A percentile compares a stretch with the other conserved stretches of the same genome.
Conservation (phyloP, 2,113 vertebrate species). For the Rhodinocichla rosea region DNA sequence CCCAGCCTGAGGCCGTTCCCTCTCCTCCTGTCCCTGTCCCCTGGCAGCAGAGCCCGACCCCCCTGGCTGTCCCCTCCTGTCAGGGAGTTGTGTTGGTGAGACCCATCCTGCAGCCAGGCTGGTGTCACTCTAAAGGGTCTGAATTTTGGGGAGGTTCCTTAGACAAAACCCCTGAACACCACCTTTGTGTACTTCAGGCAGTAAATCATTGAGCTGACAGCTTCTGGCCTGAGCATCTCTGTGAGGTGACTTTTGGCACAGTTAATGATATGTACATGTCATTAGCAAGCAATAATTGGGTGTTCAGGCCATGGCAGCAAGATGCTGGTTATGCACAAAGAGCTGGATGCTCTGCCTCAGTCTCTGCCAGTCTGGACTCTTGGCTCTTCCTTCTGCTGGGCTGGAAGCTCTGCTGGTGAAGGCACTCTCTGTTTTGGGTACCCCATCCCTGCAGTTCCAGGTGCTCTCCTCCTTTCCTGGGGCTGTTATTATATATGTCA, state of each 20-base stretch:
- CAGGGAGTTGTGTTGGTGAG: neutral
- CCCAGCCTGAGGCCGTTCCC: accelerated
- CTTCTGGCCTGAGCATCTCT: neutral
- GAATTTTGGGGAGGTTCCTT: neutral
- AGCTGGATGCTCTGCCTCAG: neutral
- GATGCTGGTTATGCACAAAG: neutral
- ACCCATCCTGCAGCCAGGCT: neutral
- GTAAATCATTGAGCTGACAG: neutral
- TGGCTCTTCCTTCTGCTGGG: neutral
- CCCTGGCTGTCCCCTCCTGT: neutral
- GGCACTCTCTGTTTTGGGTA: neutral
- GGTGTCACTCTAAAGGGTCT: neutral
- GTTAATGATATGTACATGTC: neutral
- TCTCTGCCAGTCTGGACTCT: neutral
- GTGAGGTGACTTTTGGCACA: neutral
- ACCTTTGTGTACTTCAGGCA: neutral
- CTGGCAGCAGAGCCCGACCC: accelerated
- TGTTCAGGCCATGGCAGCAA: neutral
- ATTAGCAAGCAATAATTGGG: neutral
- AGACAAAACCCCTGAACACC: neutral
- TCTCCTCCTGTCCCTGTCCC: neutral
- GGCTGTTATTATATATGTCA: neutral
- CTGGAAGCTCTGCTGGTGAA: neutral
- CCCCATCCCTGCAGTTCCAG: neutral
- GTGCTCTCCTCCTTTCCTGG: neutral